Evolutionary conservation across 1,140 invertebrate genomes (phyloP).

Genomic region (Bombus vancouverensis): DNA sequence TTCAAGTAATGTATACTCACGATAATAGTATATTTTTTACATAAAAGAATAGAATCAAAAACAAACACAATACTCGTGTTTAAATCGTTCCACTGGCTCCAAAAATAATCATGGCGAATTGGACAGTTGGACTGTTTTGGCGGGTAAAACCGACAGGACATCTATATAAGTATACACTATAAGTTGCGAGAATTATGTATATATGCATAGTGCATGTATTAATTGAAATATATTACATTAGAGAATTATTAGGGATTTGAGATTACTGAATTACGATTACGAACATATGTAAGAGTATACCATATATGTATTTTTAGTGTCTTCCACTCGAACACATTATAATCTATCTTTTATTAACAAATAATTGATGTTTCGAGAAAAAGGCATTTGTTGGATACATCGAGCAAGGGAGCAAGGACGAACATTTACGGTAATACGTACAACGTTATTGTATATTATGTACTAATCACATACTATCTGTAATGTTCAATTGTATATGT

Average conservation of each 20-base stretch:
- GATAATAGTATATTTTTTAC: not conserved
- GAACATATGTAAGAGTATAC: not conserved
- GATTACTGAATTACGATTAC: not conserved
- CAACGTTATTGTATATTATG: too few relatives aligned
- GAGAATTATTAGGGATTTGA: not conserved
- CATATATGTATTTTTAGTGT: not conserved
- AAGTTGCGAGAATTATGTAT: not conserved
- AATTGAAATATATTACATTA: not conserved
- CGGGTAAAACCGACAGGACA: not conserved
- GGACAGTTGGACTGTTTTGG: constrained; percentile 5
- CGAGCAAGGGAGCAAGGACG: too few relatives aligned
- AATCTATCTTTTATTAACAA: not conserved
- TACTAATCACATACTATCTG: not conserved
- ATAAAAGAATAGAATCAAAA: not conserved
- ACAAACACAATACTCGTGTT: not conserved
- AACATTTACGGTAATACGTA: too few relatives aligned
- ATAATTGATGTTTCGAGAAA: too few relatives aligned
- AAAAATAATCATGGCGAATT: not conserved
- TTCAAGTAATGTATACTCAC: not conserved
- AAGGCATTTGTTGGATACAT: too few relatives aligned
- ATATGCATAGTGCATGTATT: not conserved
- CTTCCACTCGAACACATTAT: not conserved
- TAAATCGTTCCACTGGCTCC: too few relatives aligned
- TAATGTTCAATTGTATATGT: not conserved
- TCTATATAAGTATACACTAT: not conserved